These are phyloP conservation scores for Argynnis bischoffii DNA, from an alignment of 2,888 invertebrate species.

Conservation along the genomic window DNA sequence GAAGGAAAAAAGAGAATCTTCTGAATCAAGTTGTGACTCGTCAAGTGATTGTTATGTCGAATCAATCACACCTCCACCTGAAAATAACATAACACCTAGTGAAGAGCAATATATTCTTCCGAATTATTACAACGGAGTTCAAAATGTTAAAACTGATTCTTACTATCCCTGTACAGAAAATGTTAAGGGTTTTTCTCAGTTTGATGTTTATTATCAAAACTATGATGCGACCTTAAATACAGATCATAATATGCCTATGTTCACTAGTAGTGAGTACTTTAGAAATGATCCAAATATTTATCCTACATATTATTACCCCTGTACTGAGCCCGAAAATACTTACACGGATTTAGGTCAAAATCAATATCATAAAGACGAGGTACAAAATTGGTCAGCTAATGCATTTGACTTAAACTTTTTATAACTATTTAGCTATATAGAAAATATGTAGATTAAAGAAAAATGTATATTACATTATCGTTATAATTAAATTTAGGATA, in stretches of 20 bases:
- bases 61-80: constrained; percentile 32
- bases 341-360: constrained; percentile 20
- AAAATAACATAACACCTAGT: background rate
- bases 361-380: constrained; percentile 10
- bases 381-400: constrained; percentile 40
- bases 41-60: constrained; percentile 39
- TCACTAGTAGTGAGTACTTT: constrained; percentile 26
- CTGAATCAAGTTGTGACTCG: constrained; percentile 55
- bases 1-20: constrained; percentile 84
- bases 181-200: constrained; percentile 1
- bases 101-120: constrained; percentile 7
- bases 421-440: constrained; percentile 13
- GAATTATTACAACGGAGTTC: background rate
- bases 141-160: background rate
- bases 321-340: constrained; percentile 29
- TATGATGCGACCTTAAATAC: constrained; percentile 3
- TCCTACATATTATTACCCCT: constrained; percentile 56
- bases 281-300: constrained; percentile 46
- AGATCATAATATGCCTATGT: constrained; percentile 2
- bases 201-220: constrained; percentile 24
- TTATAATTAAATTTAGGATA: background rate
- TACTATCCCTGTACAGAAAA: constrained; percentile 18
- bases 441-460: background rate
- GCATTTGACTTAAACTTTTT: constrained; percentile 42
- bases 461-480: constrained; percentile 2